A percentile compares a stretch with the other conserved stretches of the same genome.
phyloP scores from a whole-genome alignment of 2,797 vertebrate species.

The Mormyrus proboscirostris region DNA sequence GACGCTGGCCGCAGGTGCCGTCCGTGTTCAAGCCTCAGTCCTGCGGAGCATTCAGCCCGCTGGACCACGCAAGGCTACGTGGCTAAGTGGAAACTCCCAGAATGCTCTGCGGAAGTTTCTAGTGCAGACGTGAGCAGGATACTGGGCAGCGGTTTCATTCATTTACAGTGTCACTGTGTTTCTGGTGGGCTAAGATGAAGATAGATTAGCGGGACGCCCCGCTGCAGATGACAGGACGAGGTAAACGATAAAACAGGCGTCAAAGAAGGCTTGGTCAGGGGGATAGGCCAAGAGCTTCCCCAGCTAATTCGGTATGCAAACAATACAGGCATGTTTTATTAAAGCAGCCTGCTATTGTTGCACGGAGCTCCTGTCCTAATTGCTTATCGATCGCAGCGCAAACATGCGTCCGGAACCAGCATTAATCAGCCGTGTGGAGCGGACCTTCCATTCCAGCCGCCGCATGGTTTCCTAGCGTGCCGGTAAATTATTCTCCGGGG shows the following conservation, averaged over 20 bases:
- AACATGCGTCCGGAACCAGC: not conserved
- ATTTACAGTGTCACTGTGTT: not conserved
- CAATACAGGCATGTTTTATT: conserved; percentile 3
- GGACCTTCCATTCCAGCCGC: not conserved
- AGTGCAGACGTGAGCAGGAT: not conserved
- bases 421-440: not conserved
- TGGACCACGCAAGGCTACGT: not conserved
- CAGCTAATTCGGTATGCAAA: not conserved
- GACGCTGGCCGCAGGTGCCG: too few relatives aligned
- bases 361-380: not conserved
- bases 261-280: not conserved
- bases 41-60: not conserved
- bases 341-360: not conserved
- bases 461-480: not conserved
- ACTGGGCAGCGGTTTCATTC: not conserved
- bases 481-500: not conserved
- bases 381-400: not conserved
- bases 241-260: not conserved
- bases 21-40: too few relatives aligned
- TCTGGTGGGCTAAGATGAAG: not conserved
- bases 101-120: not conserved
- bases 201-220: not conserved
- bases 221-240: not conserved
- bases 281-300: not conserved
- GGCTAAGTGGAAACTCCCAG: not conserved